Base-by-base conservation (phyloP, 2,113 vertebrate species). In the Oryzias curvinotus region DNA sequence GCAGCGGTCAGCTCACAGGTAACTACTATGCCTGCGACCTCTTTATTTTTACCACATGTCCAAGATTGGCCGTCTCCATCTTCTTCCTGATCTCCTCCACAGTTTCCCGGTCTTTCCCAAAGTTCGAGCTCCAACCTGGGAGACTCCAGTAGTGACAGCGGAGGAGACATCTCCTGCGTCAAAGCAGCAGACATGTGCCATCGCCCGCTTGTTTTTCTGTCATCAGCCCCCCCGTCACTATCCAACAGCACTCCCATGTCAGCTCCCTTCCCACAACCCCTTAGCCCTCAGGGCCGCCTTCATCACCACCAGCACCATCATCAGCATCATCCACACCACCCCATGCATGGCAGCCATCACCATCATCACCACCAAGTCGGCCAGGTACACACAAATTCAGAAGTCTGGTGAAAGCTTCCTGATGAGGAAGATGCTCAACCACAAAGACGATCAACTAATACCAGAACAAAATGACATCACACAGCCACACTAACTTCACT, bases 1-100 rank as follows among this genome's bases (percentile, higher is more conserved):
- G 90, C 87, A 16, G 89, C 90, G 4, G 91, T 93, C 42, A 91
- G 82, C 79, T 96, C 95, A 65, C 96, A 96, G 89, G 92, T 98
- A 88, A 91, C 64, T n/a, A 60, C 19, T 5, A 41, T 17, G 2
- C 8, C 49, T 2, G 7, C n/a, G 2, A 23, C 17, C 4, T 43
- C 3, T 42, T 28, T 51, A 8, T 45, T 55, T 25, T 42, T 17
- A 45, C 59, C 18, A 6, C n/a, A 53, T 59, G 10, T 36, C 8
- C 36, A 36, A 12, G 8, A 36, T 12, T 36, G 1, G 10, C 10
- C 36, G 10, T 36, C 51, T 13, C 18, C 3, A n/a, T 53, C 21
- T n/a, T 30, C 12, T 23, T 28, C n/a, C 4, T 19, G 45, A 3
- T 45, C 12, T 87, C 58, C 77, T 91, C 47, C 52, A 75, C 86